Evolutionary conservation across 2,113 vertebrate genomes (phyloP).

Genomic region (Ploceus nigricollis): DNA sequence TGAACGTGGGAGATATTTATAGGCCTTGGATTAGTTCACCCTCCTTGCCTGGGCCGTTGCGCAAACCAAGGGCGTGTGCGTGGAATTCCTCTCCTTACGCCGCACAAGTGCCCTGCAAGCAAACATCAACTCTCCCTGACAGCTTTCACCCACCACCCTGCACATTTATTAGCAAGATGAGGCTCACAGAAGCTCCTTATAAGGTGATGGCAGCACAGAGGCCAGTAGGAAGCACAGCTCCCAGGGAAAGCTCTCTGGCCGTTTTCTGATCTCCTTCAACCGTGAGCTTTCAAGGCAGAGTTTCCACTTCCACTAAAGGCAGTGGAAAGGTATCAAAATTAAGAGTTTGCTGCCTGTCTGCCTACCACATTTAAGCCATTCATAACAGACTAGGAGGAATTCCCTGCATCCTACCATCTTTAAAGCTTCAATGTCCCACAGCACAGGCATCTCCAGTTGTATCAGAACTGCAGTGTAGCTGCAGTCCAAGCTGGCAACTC

Average conservation of each 20-base stretch:
- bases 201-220: background rate
- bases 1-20: background rate
- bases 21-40: background rate
- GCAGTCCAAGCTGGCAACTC: background rate
- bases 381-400: background rate
- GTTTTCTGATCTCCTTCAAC: background rate
- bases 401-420: background rate
- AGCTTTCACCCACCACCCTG: background rate
- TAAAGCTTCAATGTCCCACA: background rate
- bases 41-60: background rate
- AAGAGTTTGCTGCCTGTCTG: background rate
- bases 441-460: background rate
- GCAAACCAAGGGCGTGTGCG: rapidly evolving
- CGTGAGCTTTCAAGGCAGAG: background rate
- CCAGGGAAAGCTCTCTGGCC: background rate
- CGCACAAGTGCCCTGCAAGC: background rate
- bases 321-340: background rate
- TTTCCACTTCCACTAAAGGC: background rate
- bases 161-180: background rate
- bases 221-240: background rate
- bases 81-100: background rate
- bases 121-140: background rate
- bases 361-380: background rate
- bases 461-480: background rate
- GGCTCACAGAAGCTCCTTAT: background rate